Base-by-base conservation (phyloP, 30 jellyfish, hydroid and myxozoan genomes). In the Cassiopea andromeda region DNA sequence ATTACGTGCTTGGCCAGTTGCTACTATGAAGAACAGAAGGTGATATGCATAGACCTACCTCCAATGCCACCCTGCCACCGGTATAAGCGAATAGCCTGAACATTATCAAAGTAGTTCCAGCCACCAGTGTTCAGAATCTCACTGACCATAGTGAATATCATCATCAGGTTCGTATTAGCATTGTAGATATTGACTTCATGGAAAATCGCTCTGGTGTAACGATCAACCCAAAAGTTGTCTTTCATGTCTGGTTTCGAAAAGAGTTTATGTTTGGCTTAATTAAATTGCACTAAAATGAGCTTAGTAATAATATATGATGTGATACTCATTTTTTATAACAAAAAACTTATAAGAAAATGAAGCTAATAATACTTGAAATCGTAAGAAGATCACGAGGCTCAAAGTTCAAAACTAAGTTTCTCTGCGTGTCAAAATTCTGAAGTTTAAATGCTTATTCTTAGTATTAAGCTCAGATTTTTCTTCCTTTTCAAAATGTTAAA, bases 41-140 rank as follows among this genome's bases (percentile, higher is more conserved):
- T 50, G 9, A 2, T 50, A 50, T 50, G 64, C 5, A 19, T 66
- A 6, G 43, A 66, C 84, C 0, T 48, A 54, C 87, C 78, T 43
- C 99, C 99, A 46, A 95, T 91, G 60, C 98, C 98, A 1, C 97
- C 97, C 13, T 90, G 94, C 88, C 94, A 94, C 7, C 98, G 91
- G 67, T 90, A 94, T 47, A 94, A 81, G 13, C 98, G 96, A 46
- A 94, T 46, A 2, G 98, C 92, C 76, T 94, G 98, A 13, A 94
- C 94, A 69, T 94, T 94, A 58, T 87, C 82, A 70, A 73, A 94
- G 76, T 78, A 90, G 59, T 81, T 80, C 96, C 97, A 94, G 16
- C 98, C 98, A 67, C 98, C 98, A 0, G 98, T 94, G 48, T 97
- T 96, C 5, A 94, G 75, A 48, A 94, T 80, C 80, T 94, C 98